These are phyloP conservation scores for Microctonus hyperodae DNA, from an alignment of 2,888 invertebrate species.

Conservation along the genomic window DNA sequence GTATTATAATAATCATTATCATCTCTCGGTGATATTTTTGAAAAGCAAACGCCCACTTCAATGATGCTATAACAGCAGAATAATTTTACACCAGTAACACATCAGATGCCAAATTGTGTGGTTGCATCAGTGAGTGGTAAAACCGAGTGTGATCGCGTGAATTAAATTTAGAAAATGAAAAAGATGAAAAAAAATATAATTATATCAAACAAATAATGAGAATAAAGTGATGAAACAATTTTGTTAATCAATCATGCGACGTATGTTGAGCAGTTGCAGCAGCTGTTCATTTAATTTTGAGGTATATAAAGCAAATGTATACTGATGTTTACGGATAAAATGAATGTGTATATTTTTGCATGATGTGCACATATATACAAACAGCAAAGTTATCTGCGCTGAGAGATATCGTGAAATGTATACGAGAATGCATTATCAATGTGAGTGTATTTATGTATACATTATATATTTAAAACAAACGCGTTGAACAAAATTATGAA, in stretches of 20 bases:
- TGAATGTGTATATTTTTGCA: background rate
- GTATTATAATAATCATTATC: background rate
- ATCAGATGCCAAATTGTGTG: background rate
- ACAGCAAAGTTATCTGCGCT: background rate
- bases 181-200: conserved; percentile 14
- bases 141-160: no score
- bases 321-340: background rate
- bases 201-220: background rate
- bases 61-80: background rate
- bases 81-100: background rate
- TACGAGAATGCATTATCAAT: background rate
- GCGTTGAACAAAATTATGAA: conserved; percentile 32
- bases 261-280: conserved; percentile 48
- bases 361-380: conserved; percentile 4
- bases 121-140: background rate
- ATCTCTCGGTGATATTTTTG: background rate
- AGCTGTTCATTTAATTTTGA: conserved; percentile 50
- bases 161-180: no score
- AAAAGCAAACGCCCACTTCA: conserved; percentile 5
- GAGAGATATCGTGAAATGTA: background rate
- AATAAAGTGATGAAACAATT: conserved; percentile 10
- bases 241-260: conserved; percentile 41
- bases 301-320: conserved; percentile 39
- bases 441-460: background rate
- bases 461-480: background rate